Evolutionary conservation across 2,888 invertebrate species (phyloP).

Genomic region (Orchesellides sinensis): DNA sequence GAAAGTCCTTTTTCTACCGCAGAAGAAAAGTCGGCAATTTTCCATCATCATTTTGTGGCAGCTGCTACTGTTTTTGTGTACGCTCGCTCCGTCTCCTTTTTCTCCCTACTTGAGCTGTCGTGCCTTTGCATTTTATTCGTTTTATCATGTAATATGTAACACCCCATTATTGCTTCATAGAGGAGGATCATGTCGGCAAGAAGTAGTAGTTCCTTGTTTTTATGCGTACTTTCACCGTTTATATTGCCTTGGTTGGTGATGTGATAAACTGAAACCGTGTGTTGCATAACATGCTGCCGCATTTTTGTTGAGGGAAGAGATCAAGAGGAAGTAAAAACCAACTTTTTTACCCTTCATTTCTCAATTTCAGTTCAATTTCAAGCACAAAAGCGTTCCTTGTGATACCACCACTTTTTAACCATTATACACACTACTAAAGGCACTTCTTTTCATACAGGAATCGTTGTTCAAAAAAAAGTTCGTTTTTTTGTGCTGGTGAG

Average conservation of each 20-base stretch:
- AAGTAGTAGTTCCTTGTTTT: background rate
- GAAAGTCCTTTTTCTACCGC: background rate
- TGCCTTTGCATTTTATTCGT: conserved; percentile 29
- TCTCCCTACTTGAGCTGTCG: background rate
- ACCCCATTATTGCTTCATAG: conserved; percentile 11
- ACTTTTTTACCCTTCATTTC: conserved; percentile 47
- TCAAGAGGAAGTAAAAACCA: conserved; percentile 23
- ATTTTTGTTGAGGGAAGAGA: conserved; percentile 21
- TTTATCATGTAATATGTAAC: conserved; percentile 27
- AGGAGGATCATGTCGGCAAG: background rate
- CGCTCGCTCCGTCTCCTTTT: background rate
- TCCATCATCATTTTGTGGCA: conserved; percentile 51
- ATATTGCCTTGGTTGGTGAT: background rate
- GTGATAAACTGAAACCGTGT: background rate
- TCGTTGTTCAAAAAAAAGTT: background rate
- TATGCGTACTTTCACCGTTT: background rate
- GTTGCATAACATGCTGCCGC: conserved; percentile 13
- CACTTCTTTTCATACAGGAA: background rate
- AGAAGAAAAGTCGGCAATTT: conserved; percentile 35
- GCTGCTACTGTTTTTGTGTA: conserved; percentile 28
- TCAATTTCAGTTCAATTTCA: conserved; percentile 52
- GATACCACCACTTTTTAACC: conserved; percentile 8
- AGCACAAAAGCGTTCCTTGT: conserved; percentile 36
- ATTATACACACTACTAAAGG: background rate
- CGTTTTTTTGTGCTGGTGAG: background rate